A percentile compares a stretch with the other conserved stretches of the same genome.
Evolutionary conservation across 1,140 invertebrate genomes (phyloP).

Genomic region (Drosophila insularis): DNA sequence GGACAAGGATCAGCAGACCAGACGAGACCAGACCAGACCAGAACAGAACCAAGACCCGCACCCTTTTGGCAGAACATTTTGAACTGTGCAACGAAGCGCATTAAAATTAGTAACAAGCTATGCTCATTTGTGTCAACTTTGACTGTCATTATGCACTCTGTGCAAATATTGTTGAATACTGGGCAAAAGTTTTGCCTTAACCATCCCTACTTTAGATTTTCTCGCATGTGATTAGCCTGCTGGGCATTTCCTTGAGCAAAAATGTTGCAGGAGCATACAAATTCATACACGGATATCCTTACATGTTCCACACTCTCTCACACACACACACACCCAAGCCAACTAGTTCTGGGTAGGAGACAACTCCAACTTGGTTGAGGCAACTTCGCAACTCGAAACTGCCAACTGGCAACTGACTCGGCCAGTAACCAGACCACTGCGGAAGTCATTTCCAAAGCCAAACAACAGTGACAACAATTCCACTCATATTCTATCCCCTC

Average conservation of each 20-base stretch:
- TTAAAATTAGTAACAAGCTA: slow-evolving; percentile 81
- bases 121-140: slow-evolving; percentile 82
- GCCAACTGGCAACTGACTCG: slow-evolving; percentile 23
- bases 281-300: slow-evolving; percentile 81
- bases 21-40: slow-evolving; percentile 5
- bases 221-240: slow-evolving; percentile 54
- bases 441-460: slow-evolving; percentile 74
- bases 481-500: neutral
- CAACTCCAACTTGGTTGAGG: slow-evolving; percentile 8
- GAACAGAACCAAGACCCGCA: neutral
- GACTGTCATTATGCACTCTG: slow-evolving; percentile 81
- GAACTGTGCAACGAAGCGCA: slow-evolving; percentile 64
- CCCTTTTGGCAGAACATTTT: neutral
- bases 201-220: slow-evolving; percentile 6
- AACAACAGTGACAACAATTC: slow-evolving; percentile 59
- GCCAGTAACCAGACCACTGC: slow-evolving; percentile 34
- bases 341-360: neutral
- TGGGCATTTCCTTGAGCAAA: slow-evolving; percentile 69
- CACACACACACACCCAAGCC: neutral
- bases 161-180: slow-evolving; percentile 71
- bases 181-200: slow-evolving; percentile 54
- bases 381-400: slow-evolving; percentile 43
- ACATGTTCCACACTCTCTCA: slow-evolving; percentile 23
- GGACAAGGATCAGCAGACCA: slow-evolving; percentile 1
- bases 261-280: slow-evolving; percentile 61